Base-by-base conservation (phyloP, 2,797 vertebrate genomes). In the Pseudotriccus pelzelni region DNA sequence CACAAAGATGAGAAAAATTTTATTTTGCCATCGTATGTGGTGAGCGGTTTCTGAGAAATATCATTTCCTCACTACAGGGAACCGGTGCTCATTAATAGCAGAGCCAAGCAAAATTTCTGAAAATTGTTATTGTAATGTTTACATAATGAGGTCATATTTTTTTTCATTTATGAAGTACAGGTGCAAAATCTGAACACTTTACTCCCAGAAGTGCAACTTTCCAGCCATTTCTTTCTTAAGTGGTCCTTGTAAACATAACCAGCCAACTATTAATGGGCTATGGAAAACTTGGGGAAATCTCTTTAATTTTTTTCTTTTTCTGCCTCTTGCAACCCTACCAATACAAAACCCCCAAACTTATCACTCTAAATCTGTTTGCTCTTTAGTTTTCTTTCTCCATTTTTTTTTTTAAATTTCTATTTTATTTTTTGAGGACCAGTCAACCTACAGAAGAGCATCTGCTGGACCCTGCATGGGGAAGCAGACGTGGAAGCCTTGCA, bases 51-150 rank as follows among this genome's bases (percentile, higher is more conserved):
- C 92, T 95, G 97, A 97, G 95, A 98, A 98, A 93, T 96, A 96
- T 87, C 6, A 18, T 96, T 97, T 97, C 95, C 95, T 97, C 95
- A 39, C 94, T 95, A 85, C 90, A 92, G 96, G 96, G 95, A 97
- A 97, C 86, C 79, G 73, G 85, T 8, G 58, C 49, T 96, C 95
- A 75, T 88, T 96, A 94, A 95, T 63, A 60, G 76, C 89, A 69
- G 59, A 96, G 97, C 97, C 97, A 97, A 97, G 95, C 78, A 95
- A 98, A 97, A 97, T 95, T 97, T 98, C 80, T 96, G 95, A 96
- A 97, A 96, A 97, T 97, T 95, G 95, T 96, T 97, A 96, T 96
- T 95, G 92, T 93, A 97, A 96, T 97, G 96, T 98, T 98, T 97
- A 96, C 89, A 89, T 95, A 96, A 90, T 98, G 97, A 98, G 96